Conservation (phyloP, 92 coral and sea anemone genomes). For the Virgularia gustaviana region DNA sequence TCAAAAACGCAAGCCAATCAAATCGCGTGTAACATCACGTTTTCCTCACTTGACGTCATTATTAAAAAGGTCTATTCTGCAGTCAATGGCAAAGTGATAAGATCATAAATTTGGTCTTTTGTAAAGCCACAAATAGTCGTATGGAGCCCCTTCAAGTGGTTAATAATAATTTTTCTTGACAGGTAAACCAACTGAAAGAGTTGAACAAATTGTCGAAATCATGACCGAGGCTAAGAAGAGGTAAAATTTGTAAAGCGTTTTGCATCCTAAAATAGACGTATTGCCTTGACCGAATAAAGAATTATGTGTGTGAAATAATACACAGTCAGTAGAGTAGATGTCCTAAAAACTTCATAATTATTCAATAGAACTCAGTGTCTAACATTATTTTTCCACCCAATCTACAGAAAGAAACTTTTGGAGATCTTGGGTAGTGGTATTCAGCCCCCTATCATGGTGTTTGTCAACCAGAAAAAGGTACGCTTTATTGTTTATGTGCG, state of each 20-base stretch:
- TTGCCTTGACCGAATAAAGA: not conserved
- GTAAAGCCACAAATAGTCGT: not conserved
- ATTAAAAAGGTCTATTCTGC: too few relatives aligned
- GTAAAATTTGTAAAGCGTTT: conserved; percentile 33
- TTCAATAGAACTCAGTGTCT: too few relatives aligned
- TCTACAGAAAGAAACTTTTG: conserved; percentile 87
- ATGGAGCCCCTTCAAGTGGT: not conserved
- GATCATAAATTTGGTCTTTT: not conserved
- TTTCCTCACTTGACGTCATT: too few relatives aligned
- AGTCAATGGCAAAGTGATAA: not conserved
- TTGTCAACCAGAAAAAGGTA: conserved; percentile 99
- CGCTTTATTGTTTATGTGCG: not conserved
- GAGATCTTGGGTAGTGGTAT: conserved; percentile 76
- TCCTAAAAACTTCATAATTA: too few relatives aligned
- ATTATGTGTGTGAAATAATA: not conserved
- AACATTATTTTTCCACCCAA: too few relatives aligned
- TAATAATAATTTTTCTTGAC: not conserved
- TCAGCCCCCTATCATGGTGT: conserved; percentile 92
- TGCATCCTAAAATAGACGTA: not conserved
- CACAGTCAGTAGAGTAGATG: too few relatives aligned
- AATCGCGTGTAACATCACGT: not conserved
- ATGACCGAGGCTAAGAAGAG: conserved; percentile 81
- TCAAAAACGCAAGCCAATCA: not conserved
- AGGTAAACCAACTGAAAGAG: conserved; percentile 97
- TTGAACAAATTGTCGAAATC: conserved; percentile 75